phyloP scores from a whole-genome alignment of 2,113 vertebrate genomes.

The Catagonus wagneri region DNA sequence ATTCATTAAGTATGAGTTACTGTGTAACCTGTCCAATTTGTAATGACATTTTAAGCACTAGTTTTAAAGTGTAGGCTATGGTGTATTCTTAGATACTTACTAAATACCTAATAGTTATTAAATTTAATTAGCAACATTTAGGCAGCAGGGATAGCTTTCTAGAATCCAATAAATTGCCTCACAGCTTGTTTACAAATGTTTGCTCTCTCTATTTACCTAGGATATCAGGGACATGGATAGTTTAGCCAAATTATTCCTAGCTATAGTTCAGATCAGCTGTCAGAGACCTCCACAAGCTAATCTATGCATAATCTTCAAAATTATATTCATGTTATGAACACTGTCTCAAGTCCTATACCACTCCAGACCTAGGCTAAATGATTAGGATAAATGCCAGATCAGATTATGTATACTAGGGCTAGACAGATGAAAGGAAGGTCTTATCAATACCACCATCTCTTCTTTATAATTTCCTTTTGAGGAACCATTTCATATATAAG shows the following conservation, averaged over 20 bases:
- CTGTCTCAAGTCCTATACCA: not conserved
- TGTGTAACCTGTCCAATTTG: not conserved
- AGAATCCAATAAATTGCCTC: not conserved
- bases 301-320: not conserved
- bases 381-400: not conserved
- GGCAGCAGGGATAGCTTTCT: not conserved
- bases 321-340: not conserved
- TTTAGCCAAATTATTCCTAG: not conserved
- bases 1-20: not conserved
- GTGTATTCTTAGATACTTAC: not conserved
- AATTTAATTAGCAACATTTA: slow-evolving; percentile 12
- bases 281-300: not conserved
- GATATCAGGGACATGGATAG: not conserved
- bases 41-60: not conserved
- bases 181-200: not conserved
- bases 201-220: not conserved
- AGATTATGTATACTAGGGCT: not conserved
- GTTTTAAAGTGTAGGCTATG: not conserved
- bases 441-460: not conserved
- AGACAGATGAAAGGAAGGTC: not conserved
- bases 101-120: not conserved
- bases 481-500: not conserved
- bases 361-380: not conserved
- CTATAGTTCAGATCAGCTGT: not conserved
- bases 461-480: not conserved